Evolutionary conservation across 1,140 invertebrate species (phyloP), one percentile per base, ranked within the genome.

Genomic region (Bombus balteatus): DNA sequence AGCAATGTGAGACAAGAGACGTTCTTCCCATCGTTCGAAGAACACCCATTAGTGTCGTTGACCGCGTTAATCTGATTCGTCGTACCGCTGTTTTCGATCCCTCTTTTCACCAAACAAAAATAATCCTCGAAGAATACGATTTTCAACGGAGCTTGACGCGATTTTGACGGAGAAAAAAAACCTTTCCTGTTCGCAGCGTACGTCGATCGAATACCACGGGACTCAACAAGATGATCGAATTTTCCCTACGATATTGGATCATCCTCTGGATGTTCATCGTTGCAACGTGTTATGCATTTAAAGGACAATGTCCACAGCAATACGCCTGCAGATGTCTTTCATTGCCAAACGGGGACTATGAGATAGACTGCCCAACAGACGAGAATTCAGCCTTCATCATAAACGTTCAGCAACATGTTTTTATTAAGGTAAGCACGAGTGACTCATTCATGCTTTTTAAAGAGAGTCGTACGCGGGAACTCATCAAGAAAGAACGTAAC

Each of bases 361-460:
- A 91, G 70, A 70, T 91, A 34, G 13, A 43, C 25, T 93, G 92
- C 39, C 15, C 28, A 3, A 83, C 68, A 10, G 37, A 22, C 1
- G 83, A 78, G 22, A 53, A 89, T 3, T 86, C 86, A 1, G 39
- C 43, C 6, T 88, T 92, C 39, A 43, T 74, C 22, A 65, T 93
- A 9, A 76, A 86, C 1, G 89, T 92, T 28, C 28, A 84, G 34
- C 81, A 81, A 0, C 12, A 85, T 10, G 32, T 90, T 6, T 90
- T 82, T 62, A 59, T 92, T 2, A 41, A 84, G 77, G 85, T 93
- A 41, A 71, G 74, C 43, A 71, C 1, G 28, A n/a, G 25, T 76
- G 72, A 83, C 28, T 76, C 72, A 76, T 22, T 65, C 8, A 83
- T 75, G 2, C 39, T 75, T 65, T 37, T 34, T 39, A 70, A 28